Base-by-base conservation (phyloP, 2,888 invertebrate species). In the Caenorhabditis zanzibari region DNA sequence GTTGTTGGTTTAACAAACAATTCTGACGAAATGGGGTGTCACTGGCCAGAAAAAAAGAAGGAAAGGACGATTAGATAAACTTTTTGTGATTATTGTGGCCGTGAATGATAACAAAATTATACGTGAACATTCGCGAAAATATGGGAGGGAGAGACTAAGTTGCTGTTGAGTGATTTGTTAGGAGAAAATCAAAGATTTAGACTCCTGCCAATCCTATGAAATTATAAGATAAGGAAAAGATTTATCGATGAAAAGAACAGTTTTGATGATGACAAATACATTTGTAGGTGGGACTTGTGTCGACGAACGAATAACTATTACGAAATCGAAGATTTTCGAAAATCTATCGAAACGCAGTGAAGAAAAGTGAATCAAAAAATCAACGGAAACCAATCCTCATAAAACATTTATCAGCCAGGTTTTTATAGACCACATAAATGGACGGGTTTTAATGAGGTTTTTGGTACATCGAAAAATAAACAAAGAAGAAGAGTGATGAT, bases 61-160 rank as follows among this genome's bases (percentile, higher is more conserved):
- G 22, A 63, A 38, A 35, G 35, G 61, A 54, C 22, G 80, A 80
- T 80, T 73, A 73, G 72, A 72, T 68, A 59, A 58, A 69, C 19
- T 54, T 54, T 52, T 41, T 59, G 73, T 58, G 59, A 73, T 26
- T 47, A 52, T 68, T 68, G 68, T 63, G 77, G 61, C n/a, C 41
- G 64, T 32, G 54, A 71, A 26, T 79, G 71, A 79, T 71, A 79
- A 71, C 59, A 54, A 32, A n/a, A 69, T 75, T 47, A 66, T 75
- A 41, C 44, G 54, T 76, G 71, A 77, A 77, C 77, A 63, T 41
- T 58, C 35, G 38, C 16, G 44, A 66, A 68, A 59, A 66, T 63
- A 47, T 54, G 66, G 56, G 47, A 10, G 41, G 66, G n/a, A 12
- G 35, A 26, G 52, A 28, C 19, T 24, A 59, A 59, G 22, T 61